Conservation (phyloP, 92 coral and sea anemone species). For the Epizoanthus ramosus region DNA sequence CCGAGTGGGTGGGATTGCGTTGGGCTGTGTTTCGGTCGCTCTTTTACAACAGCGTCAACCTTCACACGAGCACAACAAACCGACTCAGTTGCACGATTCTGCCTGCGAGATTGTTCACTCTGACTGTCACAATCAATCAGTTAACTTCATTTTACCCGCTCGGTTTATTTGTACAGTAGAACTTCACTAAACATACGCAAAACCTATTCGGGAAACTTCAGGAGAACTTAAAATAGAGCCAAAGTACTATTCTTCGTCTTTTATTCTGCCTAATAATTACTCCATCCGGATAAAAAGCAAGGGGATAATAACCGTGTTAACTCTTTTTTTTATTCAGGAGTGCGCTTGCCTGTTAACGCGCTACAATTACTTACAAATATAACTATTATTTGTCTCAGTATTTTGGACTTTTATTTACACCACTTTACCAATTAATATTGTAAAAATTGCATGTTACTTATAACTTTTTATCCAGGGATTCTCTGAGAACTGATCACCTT, state of each 20-base stretch:
- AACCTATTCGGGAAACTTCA: not conserved
- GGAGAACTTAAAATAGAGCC: not conserved
- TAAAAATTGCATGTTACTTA: not conserved
- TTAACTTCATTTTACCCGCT: not conserved
- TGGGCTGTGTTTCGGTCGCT: slow-evolving; percentile 35
- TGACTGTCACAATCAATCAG: not conserved
- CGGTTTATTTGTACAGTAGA: slow-evolving; percentile 1
- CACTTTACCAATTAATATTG: not conserved
- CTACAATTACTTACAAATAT: not conserved
- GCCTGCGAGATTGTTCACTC: not conserved
- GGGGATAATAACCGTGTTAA: not conserved
- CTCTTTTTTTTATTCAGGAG: not conserved
- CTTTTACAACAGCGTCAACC: slow-evolving; percentile 31
- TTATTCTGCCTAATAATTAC: not conserved
- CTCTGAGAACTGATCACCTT: not conserved
- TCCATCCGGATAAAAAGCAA: not conserved
- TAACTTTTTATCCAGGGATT: not conserved
- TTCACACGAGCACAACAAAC: slow-evolving; percentile 31
- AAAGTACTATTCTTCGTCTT: not conserved
- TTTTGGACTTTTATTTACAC: not conserved
- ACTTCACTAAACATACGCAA: slow-evolving; percentile 3
- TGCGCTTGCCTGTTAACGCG: not conserved
- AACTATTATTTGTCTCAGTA: not conserved
- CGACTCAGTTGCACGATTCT: slow-evolving; percentile 28
- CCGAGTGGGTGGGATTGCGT: slow-evolving; percentile 36